phyloP scores from a whole-genome alignment of 2,888 invertebrate species.

The Hirtodrosophila confusa region DNA sequence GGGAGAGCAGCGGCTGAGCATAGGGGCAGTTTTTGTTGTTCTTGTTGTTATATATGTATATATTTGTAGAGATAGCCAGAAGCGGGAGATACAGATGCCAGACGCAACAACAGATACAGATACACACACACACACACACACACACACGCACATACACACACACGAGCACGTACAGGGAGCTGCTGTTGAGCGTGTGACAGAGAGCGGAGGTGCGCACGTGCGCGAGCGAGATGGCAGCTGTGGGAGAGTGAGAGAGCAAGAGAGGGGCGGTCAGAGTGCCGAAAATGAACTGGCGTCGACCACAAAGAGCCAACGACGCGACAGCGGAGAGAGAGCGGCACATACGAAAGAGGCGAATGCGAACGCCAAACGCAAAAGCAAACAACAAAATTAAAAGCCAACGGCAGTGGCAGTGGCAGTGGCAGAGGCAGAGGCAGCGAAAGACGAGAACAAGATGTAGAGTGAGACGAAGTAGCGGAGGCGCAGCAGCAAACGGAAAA shows the following conservation, averaged over 20 bases:
- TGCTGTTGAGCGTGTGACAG: constrained; percentile 17
- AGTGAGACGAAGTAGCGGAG: constrained; percentile 20
- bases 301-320: constrained; percentile 48
- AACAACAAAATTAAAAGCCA: constrained; percentile 53
- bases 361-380: constrained; percentile 43
- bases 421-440: constrained; percentile 14
- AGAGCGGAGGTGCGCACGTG: constrained; percentile 36
- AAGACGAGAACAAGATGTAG: constrained; percentile 25
- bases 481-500: constrained; percentile 68
- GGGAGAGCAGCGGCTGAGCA: constrained; percentile 29
- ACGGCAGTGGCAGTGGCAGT: constrained; percentile 22
- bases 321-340: constrained; percentile 18
- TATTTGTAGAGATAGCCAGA: constrained; percentile 43
- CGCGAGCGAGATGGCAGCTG: constrained; percentile 45
- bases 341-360: constrained; percentile 23
- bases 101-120: constrained; percentile 46
- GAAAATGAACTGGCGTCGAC: constrained; percentile 47
- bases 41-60: not conserved
- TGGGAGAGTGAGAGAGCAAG: constrained; percentile 21
- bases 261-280: constrained; percentile 45
- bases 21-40: constrained; percentile 54
- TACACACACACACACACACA: constrained; percentile 18
- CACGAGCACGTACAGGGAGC: constrained; percentile 3
- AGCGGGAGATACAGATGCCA: constrained; percentile 64
- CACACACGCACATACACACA: constrained; percentile 15